Conservation (phyloP, 1,140 invertebrate genomes). For the Lordiphosa stackelbergi region DNA sequence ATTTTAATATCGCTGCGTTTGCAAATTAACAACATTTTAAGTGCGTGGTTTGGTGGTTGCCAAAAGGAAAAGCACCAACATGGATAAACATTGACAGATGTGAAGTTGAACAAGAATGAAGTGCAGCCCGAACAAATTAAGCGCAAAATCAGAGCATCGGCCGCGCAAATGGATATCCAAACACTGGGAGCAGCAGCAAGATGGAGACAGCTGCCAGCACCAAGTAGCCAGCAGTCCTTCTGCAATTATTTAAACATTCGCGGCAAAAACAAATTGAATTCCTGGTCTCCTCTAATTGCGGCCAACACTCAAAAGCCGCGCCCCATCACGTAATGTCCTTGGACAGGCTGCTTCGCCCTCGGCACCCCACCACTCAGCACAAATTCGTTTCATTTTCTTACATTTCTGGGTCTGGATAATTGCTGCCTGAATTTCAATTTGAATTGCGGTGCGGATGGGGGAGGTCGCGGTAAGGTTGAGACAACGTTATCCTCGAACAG, state of each 20-base stretch:
- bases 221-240: conserved; percentile 26
- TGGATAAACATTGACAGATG: conserved; percentile 54
- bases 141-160: conserved; percentile 57
- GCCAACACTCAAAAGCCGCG: conserved; percentile 53
- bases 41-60: conserved; percentile 24
- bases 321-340: conserved; percentile 47
- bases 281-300: conserved; percentile 63
- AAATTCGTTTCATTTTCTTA: conserved; percentile 49
- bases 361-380: background rate
- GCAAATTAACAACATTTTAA: conserved; percentile 68
- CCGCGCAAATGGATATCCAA: conserved; percentile 11
- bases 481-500: conserved; percentile 13
- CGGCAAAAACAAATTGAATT: conserved; percentile 60
- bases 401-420: conserved; percentile 56
- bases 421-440: conserved; percentile 75
- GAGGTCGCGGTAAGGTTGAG: conserved; percentile 24
- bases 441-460: conserved; percentile 35
- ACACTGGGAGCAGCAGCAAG: conserved; percentile 15
- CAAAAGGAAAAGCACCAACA: conserved; percentile 42
- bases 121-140: conserved; percentile 73
- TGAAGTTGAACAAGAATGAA: conserved; percentile 47
- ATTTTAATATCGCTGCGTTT: conserved; percentile 60
- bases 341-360: conserved; percentile 11
- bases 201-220: conserved; percentile 21
- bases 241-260: conserved; percentile 67